phyloP scores from a whole-genome alignment of 2,888 invertebrate genomes.

The Diarsia brunnea region DNA sequence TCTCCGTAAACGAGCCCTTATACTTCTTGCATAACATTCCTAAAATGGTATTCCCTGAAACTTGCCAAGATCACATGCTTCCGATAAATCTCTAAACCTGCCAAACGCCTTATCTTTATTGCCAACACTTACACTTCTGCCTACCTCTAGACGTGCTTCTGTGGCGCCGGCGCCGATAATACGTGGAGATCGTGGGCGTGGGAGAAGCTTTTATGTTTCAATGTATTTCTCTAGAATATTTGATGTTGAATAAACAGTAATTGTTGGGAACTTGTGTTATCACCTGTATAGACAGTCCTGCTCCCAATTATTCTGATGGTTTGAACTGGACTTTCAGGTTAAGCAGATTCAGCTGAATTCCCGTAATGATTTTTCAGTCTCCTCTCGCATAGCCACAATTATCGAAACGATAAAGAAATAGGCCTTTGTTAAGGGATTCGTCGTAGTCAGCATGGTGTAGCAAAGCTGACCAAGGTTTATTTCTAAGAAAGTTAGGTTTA shows the following conservation, averaged over 20 bases:
- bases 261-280: background rate
- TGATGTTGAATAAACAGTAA: background rate
- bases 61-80: constrained; percentile 28
- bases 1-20: no score
- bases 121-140: constrained; percentile 24
- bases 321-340: background rate
- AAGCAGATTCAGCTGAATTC: background rate
- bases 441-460: background rate
- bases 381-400: background rate
- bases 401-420: background rate
- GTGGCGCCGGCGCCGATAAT: constrained; percentile 55
- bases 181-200: constrained; percentile 31
- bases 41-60: constrained; percentile 16
- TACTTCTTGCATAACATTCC: background rate
- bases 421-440: no score
- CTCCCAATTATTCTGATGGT: background rate
- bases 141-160: constrained; percentile 19
- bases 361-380: no score
- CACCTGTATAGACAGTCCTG: background rate
- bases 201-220: constrained; percentile 27
- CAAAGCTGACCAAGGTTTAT: background rate
- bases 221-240: constrained; percentile 24
- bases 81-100: constrained; percentile 26
- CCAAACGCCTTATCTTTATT: constrained; percentile 52
- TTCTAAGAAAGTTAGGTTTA: background rate